Evolutionary conservation across 2,113 vertebrate genomes (phyloP), one percentile per base, ranked within the genome.

Genomic region (Gobius niger): DNA sequence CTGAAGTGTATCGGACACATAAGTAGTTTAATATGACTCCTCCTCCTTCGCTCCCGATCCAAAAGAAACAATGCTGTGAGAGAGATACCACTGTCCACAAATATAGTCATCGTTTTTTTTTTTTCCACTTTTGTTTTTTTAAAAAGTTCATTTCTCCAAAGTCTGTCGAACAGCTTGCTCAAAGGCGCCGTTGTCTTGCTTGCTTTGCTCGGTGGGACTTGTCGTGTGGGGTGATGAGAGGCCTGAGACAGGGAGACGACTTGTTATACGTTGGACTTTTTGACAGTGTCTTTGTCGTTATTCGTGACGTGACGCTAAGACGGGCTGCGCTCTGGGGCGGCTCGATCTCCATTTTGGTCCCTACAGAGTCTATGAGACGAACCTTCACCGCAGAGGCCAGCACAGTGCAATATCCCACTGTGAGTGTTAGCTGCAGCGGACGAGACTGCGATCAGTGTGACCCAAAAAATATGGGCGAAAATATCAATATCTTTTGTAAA

Each of bases 381-480:
- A 83, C 81, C 75, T 67, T 77, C 67, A 53, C 47, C 13, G 16
- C 72, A 78, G 76, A 81, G 49, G 70, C 77, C 75, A 53, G 75
- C 77, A 15, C 82, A 73, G 63, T 69, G 65, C 79, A 82, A 81
- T 75, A 70, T 80, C 70, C 67, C 73, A 34, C 24, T 34, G 24
- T 13, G 5, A n/a, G 65, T 64, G 67, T 65, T 82, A 34, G 53
- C 81, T 56, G 80, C 79, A 79, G 85, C 80, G 83, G 70, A 84
- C 82, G 66, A 70, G 83, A 85, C 80, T 70, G 78, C 88, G 88
- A 74, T 90, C 87, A 75, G 82, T 70, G 80, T 88, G 94, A 96
- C 96, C 97, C 97, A 94, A 94, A 96, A 98, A 96, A 98, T 98
- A 95, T 95, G 97, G 97, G 97, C 89, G 93, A 94, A 96, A 96